Percentiles rank a stretch among this genome's conserved stretches.
Conservation (phyloP, 1,140 invertebrate genomes). For the Euwallacea similis region DNA sequence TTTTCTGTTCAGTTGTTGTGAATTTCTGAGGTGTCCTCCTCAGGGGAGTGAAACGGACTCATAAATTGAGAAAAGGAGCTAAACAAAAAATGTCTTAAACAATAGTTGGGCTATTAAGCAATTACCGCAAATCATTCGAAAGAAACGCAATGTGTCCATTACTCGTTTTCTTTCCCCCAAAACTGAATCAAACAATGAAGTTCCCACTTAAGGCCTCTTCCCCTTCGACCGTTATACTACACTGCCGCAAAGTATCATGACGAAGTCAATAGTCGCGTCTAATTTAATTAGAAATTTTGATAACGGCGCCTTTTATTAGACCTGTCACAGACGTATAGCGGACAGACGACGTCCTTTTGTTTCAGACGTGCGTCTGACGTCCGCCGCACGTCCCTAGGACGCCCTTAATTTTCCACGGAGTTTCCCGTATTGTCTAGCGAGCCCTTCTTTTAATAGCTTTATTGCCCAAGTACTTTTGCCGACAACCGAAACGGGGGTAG, state of each 20-base stretch:
- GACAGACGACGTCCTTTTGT: conserved; percentile 18
- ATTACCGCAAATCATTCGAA: too few species aligned
- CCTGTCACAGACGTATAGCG: conserved; percentile 15
- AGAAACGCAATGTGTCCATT: too few species aligned
- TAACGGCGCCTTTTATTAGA: conserved; percentile 17
- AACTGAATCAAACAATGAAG: background rate
- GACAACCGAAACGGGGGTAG: background rate
- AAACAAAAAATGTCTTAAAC: too few species aligned
- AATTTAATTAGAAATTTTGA: conserved; percentile 15
- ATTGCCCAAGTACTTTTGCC: conserved; percentile 9
- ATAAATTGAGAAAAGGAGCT: too few species aligned
- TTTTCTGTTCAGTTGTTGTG: too few species aligned
- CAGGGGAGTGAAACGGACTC: too few species aligned
- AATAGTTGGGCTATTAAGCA: too few species aligned
- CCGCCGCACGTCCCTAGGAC: background rate
- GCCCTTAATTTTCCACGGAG: conserved; percentile 14
- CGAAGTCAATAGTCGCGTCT: conserved; percentile 22
- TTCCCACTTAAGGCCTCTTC: conserved; percentile 7
- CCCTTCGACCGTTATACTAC: background rate
- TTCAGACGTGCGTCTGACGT: conserved; percentile 16
- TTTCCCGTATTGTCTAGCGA: conserved; percentile 14
- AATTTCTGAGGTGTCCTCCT: too few species aligned
- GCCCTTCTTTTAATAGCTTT: conserved; percentile 15
- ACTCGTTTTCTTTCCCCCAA: too few species aligned
- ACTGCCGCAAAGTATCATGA: conserved; percentile 17